A percentile compares a stretch with the other conserved stretches of the same genome.
phyloP scores from a whole-genome alignment of 2,113 vertebrate species.

The Heptranchias perlo region DNA sequence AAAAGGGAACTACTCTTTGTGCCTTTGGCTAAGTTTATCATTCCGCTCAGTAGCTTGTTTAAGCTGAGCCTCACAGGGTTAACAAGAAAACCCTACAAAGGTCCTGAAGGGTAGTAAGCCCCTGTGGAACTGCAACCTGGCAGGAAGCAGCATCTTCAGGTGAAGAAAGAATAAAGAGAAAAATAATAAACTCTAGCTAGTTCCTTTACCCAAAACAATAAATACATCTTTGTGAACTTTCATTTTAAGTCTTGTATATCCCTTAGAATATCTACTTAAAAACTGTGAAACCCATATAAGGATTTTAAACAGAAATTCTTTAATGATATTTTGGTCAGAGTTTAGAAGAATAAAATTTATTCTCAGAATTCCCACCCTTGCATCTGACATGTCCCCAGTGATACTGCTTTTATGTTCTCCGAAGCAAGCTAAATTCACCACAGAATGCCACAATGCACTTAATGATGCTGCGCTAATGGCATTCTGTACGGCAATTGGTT shows the following conservation, averaged over 20 bases:
- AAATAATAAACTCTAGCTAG: neutral
- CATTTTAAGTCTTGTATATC: neutral
- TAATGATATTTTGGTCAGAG: neutral
- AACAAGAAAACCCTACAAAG: too few species aligned
- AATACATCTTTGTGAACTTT: neutral
- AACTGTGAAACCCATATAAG: neutral
- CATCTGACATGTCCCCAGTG: neutral
- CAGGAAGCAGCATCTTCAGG: neutral
- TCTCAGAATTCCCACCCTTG: neutral
- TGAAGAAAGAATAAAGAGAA: neutral
- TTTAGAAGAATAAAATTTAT: neutral
- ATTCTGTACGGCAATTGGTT: conserved; percentile 15
- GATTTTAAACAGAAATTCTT: neutral
- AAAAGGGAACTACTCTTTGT: too few species aligned
- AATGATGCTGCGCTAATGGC: conserved; percentile 8
- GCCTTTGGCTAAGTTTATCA: too few species aligned
- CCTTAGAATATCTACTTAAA: neutral
- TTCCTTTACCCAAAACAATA: neutral
- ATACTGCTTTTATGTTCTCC: neutral
- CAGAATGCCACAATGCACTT: neutral
- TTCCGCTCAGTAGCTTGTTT: too few species aligned
- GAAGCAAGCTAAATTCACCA: conserved; percentile 8
- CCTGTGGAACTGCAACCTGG: neutral
- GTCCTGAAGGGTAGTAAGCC: neutral
- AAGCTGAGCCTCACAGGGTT: too few species aligned